Evolutionary conservation across 2,113 vertebrate genomes (phyloP).

Genomic region (Baryphthengus martii): DNA sequence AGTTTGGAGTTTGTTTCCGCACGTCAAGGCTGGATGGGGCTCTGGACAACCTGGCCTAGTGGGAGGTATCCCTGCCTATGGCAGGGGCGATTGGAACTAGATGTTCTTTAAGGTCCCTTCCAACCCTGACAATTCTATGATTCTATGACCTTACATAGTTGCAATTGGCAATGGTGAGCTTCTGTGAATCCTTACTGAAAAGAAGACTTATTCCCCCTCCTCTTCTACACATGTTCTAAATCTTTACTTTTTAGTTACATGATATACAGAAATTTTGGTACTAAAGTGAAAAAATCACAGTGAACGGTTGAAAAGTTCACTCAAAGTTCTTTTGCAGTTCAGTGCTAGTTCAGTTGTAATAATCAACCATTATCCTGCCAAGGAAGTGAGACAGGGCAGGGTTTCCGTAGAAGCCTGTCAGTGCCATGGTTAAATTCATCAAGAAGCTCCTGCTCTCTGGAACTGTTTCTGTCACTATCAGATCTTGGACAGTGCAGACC

Average conservation of each 20-base stretch:
- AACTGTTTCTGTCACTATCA: not conserved
- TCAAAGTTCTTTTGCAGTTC: not conserved
- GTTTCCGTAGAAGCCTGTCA: not conserved
- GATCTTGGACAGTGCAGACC: not conserved
- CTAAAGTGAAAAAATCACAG: not conserved
- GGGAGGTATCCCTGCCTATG: no score
- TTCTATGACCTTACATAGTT: not conserved
- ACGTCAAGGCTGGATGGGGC: no score
- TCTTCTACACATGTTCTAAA: not conserved
- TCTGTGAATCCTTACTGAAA: not conserved
- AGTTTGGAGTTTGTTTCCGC: no score
- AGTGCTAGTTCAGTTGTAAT: not conserved
- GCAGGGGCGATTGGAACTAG: no score
- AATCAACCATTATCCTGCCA: not conserved
- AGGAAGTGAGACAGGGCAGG: not conserved
- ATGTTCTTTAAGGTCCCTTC: no score
- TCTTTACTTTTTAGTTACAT: not conserved
- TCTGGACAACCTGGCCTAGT: no score
- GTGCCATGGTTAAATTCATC: not conserved
- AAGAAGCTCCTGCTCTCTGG: not conserved
- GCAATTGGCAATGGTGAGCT: not conserved
- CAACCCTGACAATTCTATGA: no score
- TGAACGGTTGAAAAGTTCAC: not conserved
- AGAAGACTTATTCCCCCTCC: not conserved
- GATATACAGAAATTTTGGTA: not conserved